Base-by-base conservation (phyloP, 2,113 vertebrate species). In the Myanophis thanlyinensis region DNA sequence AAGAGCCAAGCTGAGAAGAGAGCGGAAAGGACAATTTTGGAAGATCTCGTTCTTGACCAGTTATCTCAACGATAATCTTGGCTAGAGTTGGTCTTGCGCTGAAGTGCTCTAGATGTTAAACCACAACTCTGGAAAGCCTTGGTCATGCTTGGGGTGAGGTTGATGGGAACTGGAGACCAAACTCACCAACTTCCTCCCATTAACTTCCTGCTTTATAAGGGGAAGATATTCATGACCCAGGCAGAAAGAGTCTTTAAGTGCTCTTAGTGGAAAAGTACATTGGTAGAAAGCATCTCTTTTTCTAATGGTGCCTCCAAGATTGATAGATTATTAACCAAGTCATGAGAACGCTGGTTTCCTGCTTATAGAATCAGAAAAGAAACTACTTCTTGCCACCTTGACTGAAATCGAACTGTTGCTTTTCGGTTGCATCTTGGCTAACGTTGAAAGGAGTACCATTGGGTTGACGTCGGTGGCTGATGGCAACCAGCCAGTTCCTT, bases 401-500 rank as follows among this genome's bases (percentile, higher is more conserved):
- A 62, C 15, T 27, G 93, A 4, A 2, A 89, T 88, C 85, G 22
- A 90, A 87, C 53, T 88, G 92, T 87, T 92, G 46, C 84, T 44
- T 94, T 73, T 94, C 92, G 86, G 94, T 46, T 91, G 92, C 88
- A 85, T 87, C 25, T 59, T 27, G 91, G 89, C 87, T 62, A 54
- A 94, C 92, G 96, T 62, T 62, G 92, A 87, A 90, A 89, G 90
- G 90, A 15, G 91, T n/a, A 15, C 20, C 1, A 85, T 80, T 3
- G 84, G 54, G 51, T 22, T 25, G 27, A 48, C 5, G 2, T 59
- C 1, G 87, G 18, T 30, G 59, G 3, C 20, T 18, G 0, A n/a
- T 40, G 22, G n/a, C 35, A 0, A 80, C 1, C 49, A 44, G 9
- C 67, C 94, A 51, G 30, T 87, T 94, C 95, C 97, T 97, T 53